These are phyloP conservation scores for Allygus modestus DNA, from an alignment of 2,888 invertebrate species.

Conservation along the genomic window DNA sequence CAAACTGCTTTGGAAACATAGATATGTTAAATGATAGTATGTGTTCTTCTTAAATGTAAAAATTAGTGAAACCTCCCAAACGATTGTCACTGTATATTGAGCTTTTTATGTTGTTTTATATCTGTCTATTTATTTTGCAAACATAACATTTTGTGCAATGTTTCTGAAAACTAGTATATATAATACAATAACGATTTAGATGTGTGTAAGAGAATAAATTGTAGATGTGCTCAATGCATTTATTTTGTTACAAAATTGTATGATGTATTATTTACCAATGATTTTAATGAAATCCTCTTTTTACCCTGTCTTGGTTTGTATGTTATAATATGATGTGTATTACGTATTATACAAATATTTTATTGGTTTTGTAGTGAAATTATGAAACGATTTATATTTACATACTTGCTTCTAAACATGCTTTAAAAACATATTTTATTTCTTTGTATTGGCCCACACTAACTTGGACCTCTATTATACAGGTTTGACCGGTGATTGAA, in stretches of 20 bases:
- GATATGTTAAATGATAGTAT: constrained; percentile 3
- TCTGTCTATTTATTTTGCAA: constrained; percentile 41
- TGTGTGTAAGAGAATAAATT: constrained; percentile 28
- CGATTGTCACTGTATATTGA: constrained; percentile 16
- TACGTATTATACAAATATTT: constrained; percentile 1
- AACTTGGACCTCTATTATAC: too few relatives aligned
- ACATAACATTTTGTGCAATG: constrained; percentile 35
- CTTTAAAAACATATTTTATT: too few relatives aligned
- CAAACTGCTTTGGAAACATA: neutral
- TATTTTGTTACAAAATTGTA: constrained; percentile 23
- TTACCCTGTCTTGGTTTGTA: neutral
- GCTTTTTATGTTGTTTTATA: constrained; percentile 13
- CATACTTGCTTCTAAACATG: too few relatives aligned
- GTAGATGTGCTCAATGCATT: constrained; percentile 43
- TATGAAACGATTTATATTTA: too few relatives aligned
- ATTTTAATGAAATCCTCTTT: neutral
- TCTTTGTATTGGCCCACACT: too few relatives aligned
- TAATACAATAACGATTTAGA: constrained; percentile 35
- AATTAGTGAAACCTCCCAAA: neutral
- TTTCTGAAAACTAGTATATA: neutral
- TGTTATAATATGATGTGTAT: neutral
- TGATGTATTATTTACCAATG: neutral
- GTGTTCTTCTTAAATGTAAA: constrained; percentile 9
- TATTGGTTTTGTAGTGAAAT: neutral
- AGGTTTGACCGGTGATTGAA: too few relatives aligned